A percentile compares a stretch with the other conserved stretches of the same genome.
Conservation (phyloP, 2,888 invertebrate genomes). For the Lottia scabra region DNA sequence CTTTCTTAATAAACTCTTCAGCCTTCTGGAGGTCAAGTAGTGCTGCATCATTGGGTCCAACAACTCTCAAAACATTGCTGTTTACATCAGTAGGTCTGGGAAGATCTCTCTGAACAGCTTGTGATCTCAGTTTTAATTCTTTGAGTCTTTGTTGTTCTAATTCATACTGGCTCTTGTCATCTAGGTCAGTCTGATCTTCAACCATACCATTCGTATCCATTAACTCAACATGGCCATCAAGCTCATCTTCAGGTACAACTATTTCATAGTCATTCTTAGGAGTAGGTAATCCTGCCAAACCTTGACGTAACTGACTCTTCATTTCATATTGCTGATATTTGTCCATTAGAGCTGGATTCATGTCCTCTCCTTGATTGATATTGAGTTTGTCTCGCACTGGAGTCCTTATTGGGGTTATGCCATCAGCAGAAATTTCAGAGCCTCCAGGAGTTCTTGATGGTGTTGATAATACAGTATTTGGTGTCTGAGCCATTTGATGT, state of each 20-base stretch:
- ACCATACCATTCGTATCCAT: slow-evolving; percentile 71
- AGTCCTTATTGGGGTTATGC: slow-evolving; percentile 74
- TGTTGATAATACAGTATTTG: slow-evolving; percentile 67
- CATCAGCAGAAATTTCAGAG: slow-evolving; percentile 30
- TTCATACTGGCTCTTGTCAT: slow-evolving; percentile 72
- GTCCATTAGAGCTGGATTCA: slow-evolving; percentile 45
- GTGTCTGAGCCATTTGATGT: slow-evolving; percentile 71
- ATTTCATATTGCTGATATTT: slow-evolving; percentile 52
- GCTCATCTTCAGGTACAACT: slow-evolving; percentile 89
- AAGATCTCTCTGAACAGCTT: slow-evolving; percentile 85
- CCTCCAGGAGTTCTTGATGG: slow-evolving; percentile 65
- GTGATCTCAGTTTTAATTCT: slow-evolving; percentile 83
- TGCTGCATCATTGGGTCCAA: slow-evolving; percentile 78
- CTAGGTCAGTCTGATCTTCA: slow-evolving; percentile 81
- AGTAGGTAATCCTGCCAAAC: slow-evolving; percentile 84
- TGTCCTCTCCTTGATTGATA: slow-evolving; percentile 89
- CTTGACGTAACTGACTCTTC: slow-evolving; percentile 73
- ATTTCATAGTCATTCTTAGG: slow-evolving; percentile 99
- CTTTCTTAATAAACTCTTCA: slow-evolving; percentile 94
- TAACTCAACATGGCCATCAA: slow-evolving; percentile 69
- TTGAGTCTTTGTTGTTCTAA: slow-evolving; percentile 52
- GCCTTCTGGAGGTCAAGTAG: slow-evolving; percentile 91
- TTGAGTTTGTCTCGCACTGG: slow-evolving; percentile 92
- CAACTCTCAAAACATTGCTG: slow-evolving; percentile 82
- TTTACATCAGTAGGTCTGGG: slow-evolving; percentile 91